Percentiles rank a stretch among this genome's conserved stretches.
Evolutionary conservation across 2,888 invertebrate species (phyloP).

Genomic region (Anagyrus pseudococci): DNA sequence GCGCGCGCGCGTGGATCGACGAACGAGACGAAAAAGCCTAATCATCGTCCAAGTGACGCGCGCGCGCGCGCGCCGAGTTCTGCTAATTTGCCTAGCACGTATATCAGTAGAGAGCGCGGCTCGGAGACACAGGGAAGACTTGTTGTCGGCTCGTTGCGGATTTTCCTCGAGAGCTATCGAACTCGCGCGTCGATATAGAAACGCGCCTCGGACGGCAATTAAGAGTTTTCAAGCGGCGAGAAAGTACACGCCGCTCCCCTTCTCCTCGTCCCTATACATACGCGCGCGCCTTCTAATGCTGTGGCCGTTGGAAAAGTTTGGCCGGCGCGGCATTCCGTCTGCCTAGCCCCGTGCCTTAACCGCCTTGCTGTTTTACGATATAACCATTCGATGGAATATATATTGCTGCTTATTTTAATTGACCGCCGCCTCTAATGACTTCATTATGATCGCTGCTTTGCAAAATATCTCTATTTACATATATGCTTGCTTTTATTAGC

Average conservation of each 20-base stretch:
- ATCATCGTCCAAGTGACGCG: too few species aligned
- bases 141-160: too few species aligned
- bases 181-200: too few species aligned
- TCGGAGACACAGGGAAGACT: background rate
- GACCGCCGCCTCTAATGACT: conserved; percentile 16
- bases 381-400: conserved; percentile 7
- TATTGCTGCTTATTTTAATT: conserved; percentile 20
- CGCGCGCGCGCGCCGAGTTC: background rate
- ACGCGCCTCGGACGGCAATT: background rate
- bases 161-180: background rate
- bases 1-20: too few species aligned
- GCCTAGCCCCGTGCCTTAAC: too few species aligned
- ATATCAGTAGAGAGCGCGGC: background rate
- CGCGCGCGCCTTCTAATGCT: too few species aligned
- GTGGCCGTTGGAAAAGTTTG: background rate
- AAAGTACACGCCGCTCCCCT: background rate
- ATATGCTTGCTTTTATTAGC: background rate
- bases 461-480: conserved; percentile 11
- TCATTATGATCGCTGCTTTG: conserved; percentile 7
- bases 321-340: background rate
- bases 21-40: background rate
- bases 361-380: background rate
- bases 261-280: background rate
- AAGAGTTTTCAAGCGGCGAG: background rate
- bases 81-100: background rate